These are phyloP conservation scores for Heliornis fulica DNA, from an alignment of 2,113 vertebrate species.

Conservation along the genomic window DNA sequence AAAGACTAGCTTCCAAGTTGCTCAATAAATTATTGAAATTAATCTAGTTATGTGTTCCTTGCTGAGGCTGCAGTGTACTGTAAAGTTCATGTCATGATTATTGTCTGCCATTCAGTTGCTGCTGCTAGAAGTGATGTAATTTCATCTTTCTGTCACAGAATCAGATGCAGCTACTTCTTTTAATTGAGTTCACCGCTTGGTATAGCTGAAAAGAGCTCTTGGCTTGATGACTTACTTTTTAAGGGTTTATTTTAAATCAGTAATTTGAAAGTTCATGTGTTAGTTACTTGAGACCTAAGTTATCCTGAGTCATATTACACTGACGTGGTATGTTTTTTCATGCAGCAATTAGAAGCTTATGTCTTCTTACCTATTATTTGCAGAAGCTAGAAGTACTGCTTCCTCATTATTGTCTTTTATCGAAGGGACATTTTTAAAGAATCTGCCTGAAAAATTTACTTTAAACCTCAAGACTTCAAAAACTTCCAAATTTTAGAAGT, in stretches of 20 bases:
- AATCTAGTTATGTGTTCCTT: constrained; percentile 30
- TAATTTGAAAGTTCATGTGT: neutral
- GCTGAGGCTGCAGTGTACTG: neutral
- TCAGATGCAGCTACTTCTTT: constrained; percentile 32
- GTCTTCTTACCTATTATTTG: neutral
- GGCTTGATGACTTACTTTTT: neutral
- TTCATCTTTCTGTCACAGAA: constrained; percentile 19
- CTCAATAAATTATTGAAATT: constrained; percentile 46
- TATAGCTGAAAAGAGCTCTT: neutral
- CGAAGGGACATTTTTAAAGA: neutral
- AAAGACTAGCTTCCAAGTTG: neutral
- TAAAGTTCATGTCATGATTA: neutral
- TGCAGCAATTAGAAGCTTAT: neutral
- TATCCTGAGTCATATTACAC: neutral
- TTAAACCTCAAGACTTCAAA: neutral
- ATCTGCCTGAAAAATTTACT: neutral
- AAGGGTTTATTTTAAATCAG: neutral
- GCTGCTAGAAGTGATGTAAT: constrained; percentile 36
- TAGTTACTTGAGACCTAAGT: neutral
- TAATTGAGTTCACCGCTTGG: constrained; percentile 15
- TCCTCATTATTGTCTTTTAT: neutral
- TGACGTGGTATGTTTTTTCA: neutral
- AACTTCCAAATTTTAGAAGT: neutral
- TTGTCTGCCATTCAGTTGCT: neutral
- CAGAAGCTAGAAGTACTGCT: neutral